Evolutionary conservation across 2,113 vertebrate species (phyloP), one percentile per base, ranked within the genome.

Genomic region (Tetrax tetrax): DNA sequence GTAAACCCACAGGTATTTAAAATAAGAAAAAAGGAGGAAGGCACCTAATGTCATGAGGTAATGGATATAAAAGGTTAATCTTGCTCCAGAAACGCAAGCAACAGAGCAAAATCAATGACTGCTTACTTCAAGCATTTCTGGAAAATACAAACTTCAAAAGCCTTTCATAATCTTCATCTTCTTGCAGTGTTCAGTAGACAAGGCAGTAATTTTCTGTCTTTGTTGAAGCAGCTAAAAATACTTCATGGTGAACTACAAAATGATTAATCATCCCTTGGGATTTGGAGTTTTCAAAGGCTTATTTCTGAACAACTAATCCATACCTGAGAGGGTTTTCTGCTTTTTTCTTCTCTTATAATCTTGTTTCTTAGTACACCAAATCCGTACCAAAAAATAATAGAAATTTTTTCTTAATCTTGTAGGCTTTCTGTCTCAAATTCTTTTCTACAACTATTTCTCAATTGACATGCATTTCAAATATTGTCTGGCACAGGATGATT

Each of bases 191-290:
- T 74, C 63, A 21, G 50, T 56, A 87, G 68, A 43, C 20, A 74
- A 81, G 64, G 41, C 33, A 70, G 41, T 12, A 84, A 89, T 90
- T 87, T 91, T 95, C 74, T 84, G 33, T 53, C 47, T 84, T 79
- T 90, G 27, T 61, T 68, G 66, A 92, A 92, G 33, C 14, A 85
- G 27, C 60, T 92, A 85, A 76, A 95, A 93, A 72, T 68, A 76
- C 18, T 64, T 79, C 10, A 22, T 50, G 24, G 16, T 11, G 4
- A 83, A 41, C n/a, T 85, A 23, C n/a, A 71, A 66, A 90, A 90
- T 66, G 27, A 74, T 78, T 91, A 89, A 66, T 63, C 24, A 37
- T 78, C 51, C 22, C 75, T 43, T n/a, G 29, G 61, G 25, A 64
- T 70, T 28, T 81, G 19, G 41, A 82, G 24, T 38, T 87, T 89